Evolutionary conservation across 2,888 invertebrate genomes (phyloP).

Genomic region (Chrysotoxum bicinctum): DNA sequence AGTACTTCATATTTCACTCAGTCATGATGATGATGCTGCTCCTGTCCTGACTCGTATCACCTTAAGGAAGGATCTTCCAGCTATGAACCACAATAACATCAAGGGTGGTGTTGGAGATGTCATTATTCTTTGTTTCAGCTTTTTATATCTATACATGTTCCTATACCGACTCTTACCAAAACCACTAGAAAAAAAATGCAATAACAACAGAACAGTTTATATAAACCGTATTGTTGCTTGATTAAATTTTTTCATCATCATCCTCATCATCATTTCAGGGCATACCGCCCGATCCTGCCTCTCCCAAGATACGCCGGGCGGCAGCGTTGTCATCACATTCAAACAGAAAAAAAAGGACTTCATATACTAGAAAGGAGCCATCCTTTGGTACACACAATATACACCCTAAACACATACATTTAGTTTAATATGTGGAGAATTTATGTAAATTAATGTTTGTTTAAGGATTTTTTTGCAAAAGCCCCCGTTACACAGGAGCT

Average conservation of each 20-base stretch:
- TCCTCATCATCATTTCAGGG: conserved; percentile 52
- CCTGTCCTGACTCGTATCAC: conserved; percentile 10
- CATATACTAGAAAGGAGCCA: conserved; percentile 48
- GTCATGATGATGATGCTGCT: conserved; percentile 3
- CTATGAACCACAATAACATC: conserved; percentile 42
- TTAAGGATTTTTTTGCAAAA: conserved; percentile 78
- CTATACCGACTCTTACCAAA: not conserved
- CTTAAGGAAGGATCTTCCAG: conserved; percentile 34
- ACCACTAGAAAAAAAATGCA: conserved; percentile 43
- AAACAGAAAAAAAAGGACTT: conserved; percentile 4
- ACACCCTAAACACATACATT: conserved; percentile 68
- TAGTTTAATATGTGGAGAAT: conserved; percentile 76
- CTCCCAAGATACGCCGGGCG: not conserved
- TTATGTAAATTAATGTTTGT: conserved; percentile 82
- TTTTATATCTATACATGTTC: conserved; percentile 1
- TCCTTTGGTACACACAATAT: conserved; percentile 61
- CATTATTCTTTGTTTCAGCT: conserved; percentile 68
- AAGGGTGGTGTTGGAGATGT: conserved; percentile 60
- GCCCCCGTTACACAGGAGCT: conserved; percentile 53
- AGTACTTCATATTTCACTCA: conserved; percentile 31
- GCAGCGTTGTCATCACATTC: not conserved
- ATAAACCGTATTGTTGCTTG: conserved; percentile 70
- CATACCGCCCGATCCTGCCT: conserved; percentile 10
- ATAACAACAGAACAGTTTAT: conserved; percentile 69
- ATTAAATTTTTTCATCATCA: conserved; percentile 73